Conservation (phyloP, 2,113 vertebrate species). For the Colistium nudipinnis region DNA sequence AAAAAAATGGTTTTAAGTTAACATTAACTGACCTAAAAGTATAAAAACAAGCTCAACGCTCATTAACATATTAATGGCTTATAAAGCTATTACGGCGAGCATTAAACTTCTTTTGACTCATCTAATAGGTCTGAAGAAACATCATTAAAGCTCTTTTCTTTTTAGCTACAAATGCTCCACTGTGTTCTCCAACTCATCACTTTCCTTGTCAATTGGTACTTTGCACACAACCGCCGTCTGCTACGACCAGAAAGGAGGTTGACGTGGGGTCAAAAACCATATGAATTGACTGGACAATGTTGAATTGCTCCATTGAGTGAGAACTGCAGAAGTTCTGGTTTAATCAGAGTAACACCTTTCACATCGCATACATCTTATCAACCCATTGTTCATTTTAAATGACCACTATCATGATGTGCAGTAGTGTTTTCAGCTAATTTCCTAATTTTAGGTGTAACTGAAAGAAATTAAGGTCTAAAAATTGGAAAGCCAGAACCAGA, state of each 20-base stretch:
- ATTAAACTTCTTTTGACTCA: neutral
- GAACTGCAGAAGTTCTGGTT: too few species aligned
- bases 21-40: neutral
- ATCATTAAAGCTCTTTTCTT: too few species aligned
- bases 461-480: neutral
- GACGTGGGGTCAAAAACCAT: neutral
- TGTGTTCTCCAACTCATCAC: neutral
- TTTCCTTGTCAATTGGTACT: neutral
- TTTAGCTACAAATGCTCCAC: neutral
- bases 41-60: neutral
- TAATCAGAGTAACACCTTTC: too few species aligned
- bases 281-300: neutral
- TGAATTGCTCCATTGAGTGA: too few species aligned
- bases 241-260: neutral
- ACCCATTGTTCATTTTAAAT: too few species aligned
- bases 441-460: neutral
- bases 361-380: too few species aligned
- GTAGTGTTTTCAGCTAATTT: neutral
- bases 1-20: neutral
- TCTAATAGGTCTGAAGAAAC: neutral
- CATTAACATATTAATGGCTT: neutral
- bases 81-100: neutral
- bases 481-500: neutral
- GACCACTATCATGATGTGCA: too few species aligned
- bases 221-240: neutral